Conservation (phyloP, 1,140 invertebrate genomes). For the Lepidurus packardi region DNA sequence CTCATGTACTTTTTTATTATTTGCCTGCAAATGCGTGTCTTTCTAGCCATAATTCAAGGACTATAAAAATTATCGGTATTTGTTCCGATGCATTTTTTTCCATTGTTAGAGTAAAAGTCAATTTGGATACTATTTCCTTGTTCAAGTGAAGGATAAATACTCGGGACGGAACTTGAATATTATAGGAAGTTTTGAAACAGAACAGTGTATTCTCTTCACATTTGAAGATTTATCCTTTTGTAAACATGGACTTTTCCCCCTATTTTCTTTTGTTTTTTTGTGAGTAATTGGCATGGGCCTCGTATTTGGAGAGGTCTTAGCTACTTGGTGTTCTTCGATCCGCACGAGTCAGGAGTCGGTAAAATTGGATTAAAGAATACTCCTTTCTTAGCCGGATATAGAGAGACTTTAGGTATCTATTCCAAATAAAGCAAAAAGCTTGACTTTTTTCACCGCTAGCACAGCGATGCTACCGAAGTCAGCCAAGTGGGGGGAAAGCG, state of each 20-base stretch:
- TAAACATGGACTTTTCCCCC: not conserved
- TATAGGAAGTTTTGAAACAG: not conserved
- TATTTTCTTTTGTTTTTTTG: not conserved
- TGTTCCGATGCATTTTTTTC: no score
- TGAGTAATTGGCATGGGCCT: not conserved
- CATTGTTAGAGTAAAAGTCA: not conserved
- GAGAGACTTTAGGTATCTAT: not conserved
- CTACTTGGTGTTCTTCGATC: not conserved
- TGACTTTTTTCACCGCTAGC: not conserved
- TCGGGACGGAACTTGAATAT: not conserved
- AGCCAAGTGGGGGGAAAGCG: no score
- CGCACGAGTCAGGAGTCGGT: not conserved
- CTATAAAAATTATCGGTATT: no score
- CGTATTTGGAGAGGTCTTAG: not conserved
- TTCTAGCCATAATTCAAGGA: no score
- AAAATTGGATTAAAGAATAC: slow-evolving; percentile 10
- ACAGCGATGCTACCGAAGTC: not conserved
- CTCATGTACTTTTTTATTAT: no score
- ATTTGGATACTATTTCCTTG: not conserved
- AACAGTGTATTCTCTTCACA: not conserved
- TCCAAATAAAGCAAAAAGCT: not conserved
- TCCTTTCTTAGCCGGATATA: not conserved
- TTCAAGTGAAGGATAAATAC: not conserved
- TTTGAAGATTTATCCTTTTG: not conserved
- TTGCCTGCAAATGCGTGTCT: no score